A percentile compares a stretch with the other conserved stretches of the same genome.
phyloP scores from a whole-genome alignment of 1,140 invertebrate species.

The Rhizoglyphus robini region DNA sequence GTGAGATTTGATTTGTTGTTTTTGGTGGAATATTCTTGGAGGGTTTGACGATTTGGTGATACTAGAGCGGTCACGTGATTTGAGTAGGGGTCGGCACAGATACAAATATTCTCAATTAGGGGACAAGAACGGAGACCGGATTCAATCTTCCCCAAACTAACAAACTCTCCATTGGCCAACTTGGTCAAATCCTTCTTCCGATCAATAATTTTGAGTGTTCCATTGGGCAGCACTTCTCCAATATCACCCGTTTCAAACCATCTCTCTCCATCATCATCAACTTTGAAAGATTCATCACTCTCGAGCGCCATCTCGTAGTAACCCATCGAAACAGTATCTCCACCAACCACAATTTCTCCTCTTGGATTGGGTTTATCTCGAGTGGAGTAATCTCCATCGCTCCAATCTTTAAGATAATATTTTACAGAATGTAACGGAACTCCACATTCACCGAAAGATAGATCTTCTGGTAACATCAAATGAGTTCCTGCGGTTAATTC shows the following conservation, averaged over 20 bases:
- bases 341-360: conserved; percentile 42
- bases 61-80: conserved; percentile 75
- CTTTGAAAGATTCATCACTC: conserved; percentile 39
- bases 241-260: conserved; percentile 44
- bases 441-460: conserved; percentile 50
- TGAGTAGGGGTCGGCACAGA: conserved; percentile 72
- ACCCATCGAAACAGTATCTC: conserved; percentile 38
- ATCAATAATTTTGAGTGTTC: conserved; percentile 50
- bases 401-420: conserved; percentile 79
- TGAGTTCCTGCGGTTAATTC: conserved; percentile 88
- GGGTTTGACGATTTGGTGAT: conserved; percentile 55
- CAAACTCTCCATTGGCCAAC: conserved; percentile 44
- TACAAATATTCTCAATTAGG: conserved; percentile 86
- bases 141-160: conserved; percentile 36
- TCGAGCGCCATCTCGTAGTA: conserved; percentile 51
- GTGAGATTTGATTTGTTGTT: too few species aligned
- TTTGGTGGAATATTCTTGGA: conserved; percentile 35
- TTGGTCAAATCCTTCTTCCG: conserved; percentile 68
- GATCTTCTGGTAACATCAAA: conserved; percentile 55
- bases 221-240: conserved; percentile 40
- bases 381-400: conserved; percentile 53
- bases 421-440: conserved; percentile 71
- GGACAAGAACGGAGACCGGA: conserved; percentile 81
- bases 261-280: conserved; percentile 32
- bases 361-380: conserved; percentile 33